Evolutionary conservation across 2,888 invertebrate species (phyloP).

Genomic region (Drosophila vallismaia): DNA sequence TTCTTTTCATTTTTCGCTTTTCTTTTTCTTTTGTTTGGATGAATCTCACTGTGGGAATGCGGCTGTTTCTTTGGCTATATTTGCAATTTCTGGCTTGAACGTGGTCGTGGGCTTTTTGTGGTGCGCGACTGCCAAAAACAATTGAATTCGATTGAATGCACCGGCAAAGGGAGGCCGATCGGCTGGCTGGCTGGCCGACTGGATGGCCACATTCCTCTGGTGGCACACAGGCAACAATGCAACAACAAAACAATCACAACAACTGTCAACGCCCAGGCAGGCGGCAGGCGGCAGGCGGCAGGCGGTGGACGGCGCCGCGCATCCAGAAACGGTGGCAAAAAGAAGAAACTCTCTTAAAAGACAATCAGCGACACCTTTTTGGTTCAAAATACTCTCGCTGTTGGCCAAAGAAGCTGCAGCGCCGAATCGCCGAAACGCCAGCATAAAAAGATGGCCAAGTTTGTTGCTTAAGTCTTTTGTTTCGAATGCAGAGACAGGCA

Average conservation of each 20-base stretch:
- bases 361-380: slow-evolving; percentile 84
- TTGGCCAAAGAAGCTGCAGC: slow-evolving; percentile 34
- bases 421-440: slow-evolving; percentile 13
- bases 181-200: slow-evolving; percentile 32
- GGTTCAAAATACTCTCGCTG: slow-evolving; percentile 77
- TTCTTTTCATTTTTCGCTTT: not conserved
- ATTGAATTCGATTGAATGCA: slow-evolving; percentile 83
- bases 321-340: slow-evolving; percentile 47
- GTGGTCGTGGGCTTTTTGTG: slow-evolving; percentile 36
- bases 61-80: slow-evolving; percentile 55
- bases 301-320: slow-evolving; percentile 70
- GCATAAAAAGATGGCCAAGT: slow-evolving; percentile 63
- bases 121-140: slow-evolving; percentile 81
- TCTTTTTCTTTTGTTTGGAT: slow-evolving; percentile 1
- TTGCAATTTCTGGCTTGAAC: slow-evolving; percentile 65
- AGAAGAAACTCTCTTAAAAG: slow-evolving; percentile 81
- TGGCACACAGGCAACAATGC: slow-evolving; percentile 68
- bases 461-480: slow-evolving; percentile 80
- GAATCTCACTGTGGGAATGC: slow-evolving; percentile 72
- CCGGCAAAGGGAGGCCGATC: slow-evolving; percentile 67
- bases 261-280: slow-evolving; percentile 72
- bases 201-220: slow-evolving; percentile 68
- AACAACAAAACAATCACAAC: slow-evolving; percentile 77
- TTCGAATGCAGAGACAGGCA: slow-evolving; percentile 73
- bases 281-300: slow-evolving; percentile 17